Evolutionary conservation across 2,888 invertebrate genomes (phyloP), one percentile per base, ranked within the genome.

Genomic region (Atrina japonica): DNA sequence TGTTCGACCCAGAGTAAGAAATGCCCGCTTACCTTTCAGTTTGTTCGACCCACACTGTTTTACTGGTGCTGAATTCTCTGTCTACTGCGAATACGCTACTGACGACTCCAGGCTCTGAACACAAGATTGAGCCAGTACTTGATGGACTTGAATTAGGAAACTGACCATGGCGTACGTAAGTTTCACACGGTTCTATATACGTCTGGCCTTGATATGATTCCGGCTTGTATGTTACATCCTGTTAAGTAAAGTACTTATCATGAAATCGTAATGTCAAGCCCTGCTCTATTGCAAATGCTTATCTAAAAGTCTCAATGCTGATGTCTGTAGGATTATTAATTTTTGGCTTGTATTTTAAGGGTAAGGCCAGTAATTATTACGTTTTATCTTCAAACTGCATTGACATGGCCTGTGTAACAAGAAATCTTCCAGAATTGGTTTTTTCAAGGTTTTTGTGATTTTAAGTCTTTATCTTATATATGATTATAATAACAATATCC

Each of bases 71-170:
- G 47, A 83, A 83, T 41, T 86, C 81, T 7, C 77, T 63, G 45
- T 83, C 77, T 35, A 88, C 83, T 35, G 82, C 85, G 69, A 88
- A 89, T 6, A 83, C 75, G 41, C 85, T 82, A 25, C 83, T 86
- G 61, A 89, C 80, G 1, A 82, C 79, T 2, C 88, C 88, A 1
- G 88, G 86, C 59, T 86, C 77, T n/a, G 86, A 78, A 64, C 88
- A 88, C 45, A 87, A 61, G 56, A 88, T 80, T 21, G 84, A 80
- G 11, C 58, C 58, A n/a, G 45, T 49, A 18, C 52, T 35, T 14
- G 50, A 18, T 25, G 58, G 55, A 11, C 67, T 45, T n/a, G 40
- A 64, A 11, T 65, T 63, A 9, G 79, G 77, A 29, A 79, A 81
- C 25, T 65, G 63, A 14, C 79, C 80, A 52, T 73, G 73, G 47